phyloP scores from a whole-genome alignment of 92 coral and sea anemone species.

The Siderastrea siderea region DNA sequence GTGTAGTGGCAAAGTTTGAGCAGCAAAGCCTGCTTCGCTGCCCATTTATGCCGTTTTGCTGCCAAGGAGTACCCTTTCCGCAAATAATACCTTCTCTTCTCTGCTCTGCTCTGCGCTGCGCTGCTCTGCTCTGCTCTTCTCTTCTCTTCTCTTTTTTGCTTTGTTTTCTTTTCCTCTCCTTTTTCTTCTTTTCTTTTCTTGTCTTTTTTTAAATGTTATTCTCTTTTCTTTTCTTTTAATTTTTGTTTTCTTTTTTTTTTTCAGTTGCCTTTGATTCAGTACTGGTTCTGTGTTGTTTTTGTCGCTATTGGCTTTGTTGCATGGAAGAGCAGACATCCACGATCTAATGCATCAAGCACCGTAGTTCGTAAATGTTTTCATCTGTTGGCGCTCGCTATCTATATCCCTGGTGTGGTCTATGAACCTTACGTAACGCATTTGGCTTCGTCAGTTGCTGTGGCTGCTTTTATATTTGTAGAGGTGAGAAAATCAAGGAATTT shows the following conservation, averaged over 20 bases:
- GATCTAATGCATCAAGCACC: conserved; percentile 50
- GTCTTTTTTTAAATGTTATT: background rate
- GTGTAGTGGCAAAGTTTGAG: too few species aligned
- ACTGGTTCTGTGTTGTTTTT: conserved; percentile 79
- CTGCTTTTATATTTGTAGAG: conserved; percentile 92
- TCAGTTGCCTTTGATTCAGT: conserved; percentile 34
- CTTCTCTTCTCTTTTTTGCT: too few species aligned
- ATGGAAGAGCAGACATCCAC: conserved; percentile 67
- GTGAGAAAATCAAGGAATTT: conserved; percentile 32
- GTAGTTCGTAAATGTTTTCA: conserved; percentile 90
- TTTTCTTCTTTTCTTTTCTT: background rate
- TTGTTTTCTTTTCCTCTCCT: background rate
- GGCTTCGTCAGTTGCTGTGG: conserved; percentile 90
- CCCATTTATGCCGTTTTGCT: too few species aligned
- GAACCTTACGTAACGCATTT: conserved; percentile 90
- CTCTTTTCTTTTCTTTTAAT: background rate
- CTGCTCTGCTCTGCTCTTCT: too few species aligned
- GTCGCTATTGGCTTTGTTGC: conserved; percentile 80
- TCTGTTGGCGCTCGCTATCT: conserved; percentile 84
- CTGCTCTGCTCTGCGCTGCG: too few species aligned
- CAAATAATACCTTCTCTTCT: too few species aligned
- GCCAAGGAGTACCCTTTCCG: too few species aligned
- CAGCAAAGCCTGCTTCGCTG: too few species aligned
- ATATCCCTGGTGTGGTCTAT: conserved; percentile 84
- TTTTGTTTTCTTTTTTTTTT: background rate